Evolutionary conservation across 2,113 vertebrate species (phyloP), one percentile per base, ranked within the genome.

Genomic region (Rana temporaria): DNA sequence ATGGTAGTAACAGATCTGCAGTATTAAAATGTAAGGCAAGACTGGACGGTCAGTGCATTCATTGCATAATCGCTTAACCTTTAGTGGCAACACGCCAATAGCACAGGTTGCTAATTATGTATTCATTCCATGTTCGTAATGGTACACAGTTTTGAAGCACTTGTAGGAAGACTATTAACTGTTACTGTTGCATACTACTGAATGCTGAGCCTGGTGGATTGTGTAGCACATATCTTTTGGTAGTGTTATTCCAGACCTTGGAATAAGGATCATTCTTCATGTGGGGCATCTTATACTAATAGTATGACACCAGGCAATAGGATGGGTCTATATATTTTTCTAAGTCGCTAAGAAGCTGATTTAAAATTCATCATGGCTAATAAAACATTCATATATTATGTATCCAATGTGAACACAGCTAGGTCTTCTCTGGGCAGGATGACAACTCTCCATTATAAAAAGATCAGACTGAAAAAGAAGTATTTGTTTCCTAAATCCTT

Each of bases 351-450:
- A 20, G 32, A 12, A 14, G 9, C n/a, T 38, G 18, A 24, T 78
- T n/a, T n/a, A 55, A 52, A 30, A 52, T 22, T 19, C 48, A 55
- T 57, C 32, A 5, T 22, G n/a, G 20, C 16, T 17, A 19, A 8
- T 73, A 6, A 73, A 32, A 56, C n/a, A 68, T 79, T 22, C 17
- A 65, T 30, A 19, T 18, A 64, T 77, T 17, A 30, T 64, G 16
- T 16, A 24, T 17, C 15, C 42, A 78, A 14, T 48, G 24, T 66
- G 34, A 18, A 67, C 5, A 14, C 6, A 42, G 65, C 18, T 8
- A 64, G 8, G 15, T 32, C 26, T 74, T 8, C 32, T 22, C 4
- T n/a, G 19, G 56, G 12, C 24, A 24, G 48, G 42, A 48, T 48
- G 42, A 48, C 42, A 48, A 48, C 42, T 38, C 2, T 14, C 42